These are phyloP conservation scores for Caprella mutica DNA, from an alignment of 2,888 invertebrate species.

Conservation along the genomic window DNA sequence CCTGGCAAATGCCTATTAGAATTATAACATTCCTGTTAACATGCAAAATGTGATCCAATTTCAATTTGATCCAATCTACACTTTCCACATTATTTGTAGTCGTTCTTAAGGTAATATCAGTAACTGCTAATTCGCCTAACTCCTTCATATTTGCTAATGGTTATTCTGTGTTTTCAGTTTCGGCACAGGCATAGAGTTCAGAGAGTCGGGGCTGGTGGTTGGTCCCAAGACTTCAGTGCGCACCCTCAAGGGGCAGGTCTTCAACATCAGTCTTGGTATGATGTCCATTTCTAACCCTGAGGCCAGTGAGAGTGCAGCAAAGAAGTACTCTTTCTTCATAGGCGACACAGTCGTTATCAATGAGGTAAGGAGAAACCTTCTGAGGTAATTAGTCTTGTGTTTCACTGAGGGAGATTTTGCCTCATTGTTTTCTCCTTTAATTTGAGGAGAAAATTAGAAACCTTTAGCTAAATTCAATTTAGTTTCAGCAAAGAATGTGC, in stretches of 20 bases:
- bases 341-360: conserved; percentile 95
- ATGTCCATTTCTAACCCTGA: conserved; percentile 70
- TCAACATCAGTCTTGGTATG: conserved; percentile 88
- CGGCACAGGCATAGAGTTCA: conserved; percentile 95
- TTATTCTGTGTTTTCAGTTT: conserved; percentile 49
- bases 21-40: too few relatives aligned
- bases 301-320: conserved; percentile 59
- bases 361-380: too few relatives aligned
- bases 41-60: too few relatives aligned
- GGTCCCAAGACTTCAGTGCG: conserved; percentile 68
- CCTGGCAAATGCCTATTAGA: too few relatives aligned
- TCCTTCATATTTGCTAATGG: not conserved
- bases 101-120: not conserved
- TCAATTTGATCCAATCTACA: not conserved
- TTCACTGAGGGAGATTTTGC: too few relatives aligned
- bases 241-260: conserved; percentile 87
- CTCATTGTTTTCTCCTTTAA: too few relatives aligned
- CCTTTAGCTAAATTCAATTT: too few relatives aligned
- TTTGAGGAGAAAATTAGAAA: too few relatives aligned
- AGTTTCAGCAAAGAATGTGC: too few relatives aligned
- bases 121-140: not conserved
- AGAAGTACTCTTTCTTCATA: conserved; percentile 82
- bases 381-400: too few relatives aligned
- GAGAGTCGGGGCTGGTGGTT: conserved; percentile 84
- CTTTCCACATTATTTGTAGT: not conserved